Base-by-base conservation (phyloP, 2,113 vertebrate genomes). In the Mirounga angustirostris region DNA sequence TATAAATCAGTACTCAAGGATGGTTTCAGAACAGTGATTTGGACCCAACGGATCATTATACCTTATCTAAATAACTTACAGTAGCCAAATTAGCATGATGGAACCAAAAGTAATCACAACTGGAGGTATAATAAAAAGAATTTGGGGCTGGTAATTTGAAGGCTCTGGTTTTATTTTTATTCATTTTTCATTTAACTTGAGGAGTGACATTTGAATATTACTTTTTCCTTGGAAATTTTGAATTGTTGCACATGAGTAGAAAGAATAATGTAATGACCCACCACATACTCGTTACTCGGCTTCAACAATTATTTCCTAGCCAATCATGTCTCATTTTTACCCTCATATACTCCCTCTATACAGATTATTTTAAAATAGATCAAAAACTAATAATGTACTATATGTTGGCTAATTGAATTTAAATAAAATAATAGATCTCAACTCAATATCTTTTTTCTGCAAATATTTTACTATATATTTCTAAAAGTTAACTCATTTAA, bases 381-480 rank as follows among this genome's bases (percentile, higher is more conserved):
- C 14, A 33, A 67, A 33, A 67, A 67, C 15, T 33, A 67, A 33
- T 30, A 30, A 65, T 16, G 28, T 11, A 65, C 63, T 65, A 30
- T 65, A 65, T 33, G 63, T 67, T 67, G 63, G 63, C 30, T 67
- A 67, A 33, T 67, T 67, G 30, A 67, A 33, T 33, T 33, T 33
- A 67, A 67, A 67, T 67, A 7, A 67, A 67, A 67, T 33, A 67
- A 67, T 5, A 16, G n/a, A 86, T 79, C 36, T 40, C 54, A 82
- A 26, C 43, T 90, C 78, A 18, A 18, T 83, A 71, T 71, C 9
- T 43, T 78, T 69, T 69, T 82, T 9, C 26, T 80, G 40, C 2
- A 74, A 71, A 36, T 89, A 94, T 74, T 92, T 94, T 46, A 82
- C 9, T 33, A 10, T 96, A 18, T 78, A 58, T 92, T 89, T 84